These are phyloP conservation scores for Zosterops borbonicus DNA, from an alignment of 2,113 vertebrate genomes.

Conservation along the genomic window DNA sequence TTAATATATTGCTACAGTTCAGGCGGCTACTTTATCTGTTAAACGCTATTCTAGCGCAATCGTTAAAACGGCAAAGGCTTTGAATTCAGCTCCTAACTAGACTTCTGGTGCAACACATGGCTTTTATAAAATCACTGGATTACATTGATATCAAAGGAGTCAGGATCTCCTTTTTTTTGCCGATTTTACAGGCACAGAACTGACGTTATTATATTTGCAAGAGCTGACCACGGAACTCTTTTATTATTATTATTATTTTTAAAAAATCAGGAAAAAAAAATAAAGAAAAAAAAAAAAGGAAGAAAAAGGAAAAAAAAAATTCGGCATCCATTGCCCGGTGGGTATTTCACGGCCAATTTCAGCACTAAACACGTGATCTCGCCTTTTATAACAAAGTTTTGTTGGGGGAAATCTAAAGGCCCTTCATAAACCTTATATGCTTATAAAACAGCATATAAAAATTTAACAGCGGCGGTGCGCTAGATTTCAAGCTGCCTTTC, in stretches of 20 bases:
- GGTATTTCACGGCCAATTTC: slow-evolving; percentile 99
- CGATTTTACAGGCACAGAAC: slow-evolving; percentile 76
- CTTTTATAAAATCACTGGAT: slow-evolving; percentile 82
- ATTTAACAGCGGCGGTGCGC: slow-evolving; percentile 92
- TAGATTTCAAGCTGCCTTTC: slow-evolving; percentile 84
- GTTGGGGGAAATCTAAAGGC: slow-evolving; percentile 95
- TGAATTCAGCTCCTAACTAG: slow-evolving; percentile 76
- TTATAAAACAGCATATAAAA: slow-evolving; percentile 99
- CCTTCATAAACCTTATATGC: slow-evolving; percentile 98
- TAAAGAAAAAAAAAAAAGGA: background rate
- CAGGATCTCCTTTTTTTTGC: slow-evolving; percentile 65
- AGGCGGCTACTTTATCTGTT: slow-evolving; percentile 77
- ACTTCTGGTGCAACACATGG: slow-evolving; percentile 79
- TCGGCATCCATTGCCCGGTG: slow-evolving; percentile 81
- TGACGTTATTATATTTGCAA: slow-evolving; percentile 71
- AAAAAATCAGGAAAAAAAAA: background rate
- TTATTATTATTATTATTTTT: slow-evolving; percentile 38
- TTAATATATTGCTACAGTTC: slow-evolving; percentile 77
- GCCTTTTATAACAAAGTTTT: slow-evolving; percentile 98
- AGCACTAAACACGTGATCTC: slow-evolving; percentile 97
- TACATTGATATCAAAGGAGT: slow-evolving; percentile 78
- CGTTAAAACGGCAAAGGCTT: slow-evolving; percentile 76
- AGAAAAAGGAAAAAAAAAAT: background rate
- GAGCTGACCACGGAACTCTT: slow-evolving; percentile 61
- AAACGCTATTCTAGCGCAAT: slow-evolving; percentile 68